Percentiles rank a stretch among this genome's conserved stretches.
Conservation (phyloP, 2,113 vertebrate species). For the Hemibagrus wyckioides region DNA sequence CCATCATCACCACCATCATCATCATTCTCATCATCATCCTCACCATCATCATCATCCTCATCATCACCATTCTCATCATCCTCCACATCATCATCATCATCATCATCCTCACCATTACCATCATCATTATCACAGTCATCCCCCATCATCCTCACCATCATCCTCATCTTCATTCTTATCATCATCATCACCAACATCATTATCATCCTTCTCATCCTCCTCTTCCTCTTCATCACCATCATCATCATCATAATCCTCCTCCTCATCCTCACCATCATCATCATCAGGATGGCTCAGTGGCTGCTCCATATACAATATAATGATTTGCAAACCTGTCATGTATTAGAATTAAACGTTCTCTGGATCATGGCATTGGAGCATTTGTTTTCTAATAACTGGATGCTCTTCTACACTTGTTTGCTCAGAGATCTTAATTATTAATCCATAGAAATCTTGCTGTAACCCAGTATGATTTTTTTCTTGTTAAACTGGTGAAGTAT, state of each 20-base stretch:
- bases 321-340: background rate
- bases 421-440: background rate
- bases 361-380: background rate
- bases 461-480: background rate
- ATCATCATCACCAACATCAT: conserved; percentile 55
- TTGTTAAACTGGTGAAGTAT: background rate
- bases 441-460: background rate
- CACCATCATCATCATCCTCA: conserved; percentile 41
- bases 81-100: background rate
- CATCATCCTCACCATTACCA: too few species aligned
- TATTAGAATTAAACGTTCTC: background rate
- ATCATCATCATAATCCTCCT: conserved; percentile 41
- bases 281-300: background rate
- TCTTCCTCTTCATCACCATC: conserved; percentile 31
- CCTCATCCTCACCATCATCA: background rate
- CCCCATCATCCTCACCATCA: background rate
- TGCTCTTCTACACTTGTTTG: background rate
- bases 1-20: conserved; percentile 58
- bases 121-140: conserved; percentile 43
- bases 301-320: background rate
- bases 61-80: conserved; percentile 35
- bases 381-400: background rate
- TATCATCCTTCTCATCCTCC: background rate
- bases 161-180: too few species aligned
- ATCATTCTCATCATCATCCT: background rate